Percentiles rank a stretch among this genome's conserved stretches.
Evolutionary conservation across 2,888 invertebrate genomes (phyloP).

Genomic region (Phlogophora meticulosa): DNA sequence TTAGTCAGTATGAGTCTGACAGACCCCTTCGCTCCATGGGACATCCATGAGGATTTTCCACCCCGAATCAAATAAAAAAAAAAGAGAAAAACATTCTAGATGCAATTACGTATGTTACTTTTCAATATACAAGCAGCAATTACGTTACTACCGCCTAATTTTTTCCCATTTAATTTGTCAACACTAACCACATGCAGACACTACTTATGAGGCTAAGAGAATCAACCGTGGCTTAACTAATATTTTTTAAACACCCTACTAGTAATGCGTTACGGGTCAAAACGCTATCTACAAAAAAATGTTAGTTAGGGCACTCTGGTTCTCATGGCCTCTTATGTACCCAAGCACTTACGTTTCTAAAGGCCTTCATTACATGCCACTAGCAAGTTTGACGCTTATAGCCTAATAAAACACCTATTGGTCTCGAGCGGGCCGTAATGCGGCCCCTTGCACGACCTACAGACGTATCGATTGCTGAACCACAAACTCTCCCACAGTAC

Average conservation of each 20-base stretch:
- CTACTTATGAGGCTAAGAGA: no score
- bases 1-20: no score
- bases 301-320: no score
- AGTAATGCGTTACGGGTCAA: no score
- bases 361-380: conserved; percentile 59
- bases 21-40: no score
- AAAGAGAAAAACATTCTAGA: conserved; percentile 2
- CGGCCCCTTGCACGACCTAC: conserved; percentile 63
- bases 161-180: conserved; percentile 34
- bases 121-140: background rate
- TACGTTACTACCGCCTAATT: conserved; percentile 18
- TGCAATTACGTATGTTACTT: background rate
- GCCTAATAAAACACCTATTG: conserved; percentile 64
- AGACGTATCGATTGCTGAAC: conserved; percentile 67
- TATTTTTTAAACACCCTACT: no score
- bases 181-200: background rate
- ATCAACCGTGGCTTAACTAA: no score
- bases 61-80: no score
- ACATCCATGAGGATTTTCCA: no score
- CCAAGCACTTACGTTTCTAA: conserved; percentile 27
- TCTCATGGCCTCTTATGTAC: no score
- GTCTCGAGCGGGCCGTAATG: conserved; percentile 55
- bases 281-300: no score
- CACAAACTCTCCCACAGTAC: conserved; percentile 38
- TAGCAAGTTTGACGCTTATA: conserved; percentile 58